A percentile compares a stretch with the other conserved stretches of the same genome.
These are phyloP conservation scores for Recurvirostra avosetta DNA, from an alignment of 2,113 vertebrate genomes.

Conservation along the genomic window DNA sequence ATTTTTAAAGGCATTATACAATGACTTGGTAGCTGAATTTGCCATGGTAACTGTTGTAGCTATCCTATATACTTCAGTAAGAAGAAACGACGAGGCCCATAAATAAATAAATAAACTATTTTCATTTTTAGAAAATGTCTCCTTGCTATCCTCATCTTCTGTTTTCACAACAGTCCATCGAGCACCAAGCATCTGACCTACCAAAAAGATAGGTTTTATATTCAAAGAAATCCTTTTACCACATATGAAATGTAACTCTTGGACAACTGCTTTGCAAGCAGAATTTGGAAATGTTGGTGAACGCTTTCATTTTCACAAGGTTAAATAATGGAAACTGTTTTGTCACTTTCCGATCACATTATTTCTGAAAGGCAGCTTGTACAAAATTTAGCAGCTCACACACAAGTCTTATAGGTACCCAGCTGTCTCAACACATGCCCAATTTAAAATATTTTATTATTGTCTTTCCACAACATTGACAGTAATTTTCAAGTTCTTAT, in stretches of 20 bases:
- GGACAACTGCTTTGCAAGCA: neutral
- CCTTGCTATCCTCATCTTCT: neutral
- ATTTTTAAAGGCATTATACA: conserved; percentile 12
- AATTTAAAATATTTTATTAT: neutral
- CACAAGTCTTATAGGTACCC: neutral
- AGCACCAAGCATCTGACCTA: neutral
- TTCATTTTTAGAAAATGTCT: neutral
- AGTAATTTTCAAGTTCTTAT: neutral
- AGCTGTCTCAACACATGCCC: neutral
- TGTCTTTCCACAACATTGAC: neutral
- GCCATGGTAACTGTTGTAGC: conserved; percentile 53
- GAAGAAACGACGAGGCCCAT: neutral
- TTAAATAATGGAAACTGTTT: neutral
- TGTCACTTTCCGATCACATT: neutral
- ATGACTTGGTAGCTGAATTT: conserved; percentile 19
- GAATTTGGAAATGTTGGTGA: conserved; percentile 19
- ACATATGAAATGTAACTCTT: neutral
- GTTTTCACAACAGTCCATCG: neutral
- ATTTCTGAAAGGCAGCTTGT: conserved; percentile 11
- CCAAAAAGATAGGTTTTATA: neutral
- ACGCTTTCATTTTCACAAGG: neutral
- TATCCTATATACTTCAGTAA: neutral
- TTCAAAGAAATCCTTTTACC: neutral
- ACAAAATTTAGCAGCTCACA: conserved; percentile 13
- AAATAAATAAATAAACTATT: conserved; percentile 10